Evolutionary conservation across 2,888 invertebrate species (phyloP).

Genomic region (Latrodectus hesperus): DNA sequence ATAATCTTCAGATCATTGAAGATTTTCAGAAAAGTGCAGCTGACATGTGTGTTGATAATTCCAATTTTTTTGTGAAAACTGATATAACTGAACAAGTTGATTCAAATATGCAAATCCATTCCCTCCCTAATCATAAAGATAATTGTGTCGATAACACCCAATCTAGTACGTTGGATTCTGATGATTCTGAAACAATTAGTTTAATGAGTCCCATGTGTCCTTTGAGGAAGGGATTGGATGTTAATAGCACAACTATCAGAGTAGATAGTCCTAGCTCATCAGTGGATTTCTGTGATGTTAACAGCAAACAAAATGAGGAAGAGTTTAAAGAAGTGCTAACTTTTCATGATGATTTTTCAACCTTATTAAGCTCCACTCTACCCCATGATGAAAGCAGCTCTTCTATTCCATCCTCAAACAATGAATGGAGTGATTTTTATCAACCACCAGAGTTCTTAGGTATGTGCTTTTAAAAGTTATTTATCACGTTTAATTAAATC

Average conservation of each 20-base stretch:
- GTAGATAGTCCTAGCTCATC: constrained; percentile 2
- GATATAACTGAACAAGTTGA: too few relatives aligned
- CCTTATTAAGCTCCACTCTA: constrained; percentile 27
- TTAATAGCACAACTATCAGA: neutral
- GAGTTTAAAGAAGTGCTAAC: neutral
- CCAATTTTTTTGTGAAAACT: too few relatives aligned
- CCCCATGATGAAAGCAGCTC: constrained; percentile 33
- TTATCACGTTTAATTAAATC: too few relatives aligned
- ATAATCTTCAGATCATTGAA: too few relatives aligned
- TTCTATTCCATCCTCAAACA: constrained; percentile 7
- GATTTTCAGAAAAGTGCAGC: too few relatives aligned
- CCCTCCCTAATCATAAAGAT: neutral
- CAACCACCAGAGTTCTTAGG: constrained; percentile 15
- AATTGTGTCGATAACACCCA: constrained; percentile 6
- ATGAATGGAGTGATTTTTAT: constrained; percentile 32
- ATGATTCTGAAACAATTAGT: constrained; percentile 12
- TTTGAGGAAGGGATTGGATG: constrained; percentile 1
- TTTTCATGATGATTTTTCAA: constrained; percentile 22
- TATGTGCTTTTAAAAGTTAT: constrained; percentile 3
- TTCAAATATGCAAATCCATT: constrained; percentile 1
- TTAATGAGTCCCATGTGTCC: neutral
- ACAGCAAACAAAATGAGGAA: neutral
- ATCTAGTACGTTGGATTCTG: constrained; percentile 7
- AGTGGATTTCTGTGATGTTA: constrained; percentile 15
- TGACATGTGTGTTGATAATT: too few relatives aligned